phyloP scores from a whole-genome alignment of 2,113 vertebrate genomes.

The Erinaceus europaeus region DNA sequence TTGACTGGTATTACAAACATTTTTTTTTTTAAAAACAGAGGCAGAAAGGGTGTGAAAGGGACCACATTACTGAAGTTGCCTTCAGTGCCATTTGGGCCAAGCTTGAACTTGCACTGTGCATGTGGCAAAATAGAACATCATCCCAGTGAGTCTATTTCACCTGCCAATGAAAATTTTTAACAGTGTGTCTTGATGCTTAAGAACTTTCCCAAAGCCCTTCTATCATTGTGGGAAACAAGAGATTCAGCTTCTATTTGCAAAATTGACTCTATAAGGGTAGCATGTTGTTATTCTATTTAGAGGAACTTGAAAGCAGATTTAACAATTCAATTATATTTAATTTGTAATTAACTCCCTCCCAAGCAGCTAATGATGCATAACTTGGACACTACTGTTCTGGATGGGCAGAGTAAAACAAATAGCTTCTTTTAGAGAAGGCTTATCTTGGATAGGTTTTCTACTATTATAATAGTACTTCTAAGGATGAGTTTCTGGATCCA shows the following conservation, averaged over 20 bases:
- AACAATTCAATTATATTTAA: constrained; percentile 73
- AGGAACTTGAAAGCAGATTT: constrained; percentile 56
- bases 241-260: constrained; percentile 49
- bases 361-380: constrained; percentile 70
- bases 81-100: too few species aligned
- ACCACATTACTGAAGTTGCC: too few species aligned
- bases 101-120: too few species aligned
- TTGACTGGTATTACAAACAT: background rate
- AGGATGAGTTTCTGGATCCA: background rate
- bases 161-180: background rate
- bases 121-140: too few species aligned
- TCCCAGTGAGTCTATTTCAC: too few species aligned
- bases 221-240: constrained; percentile 4
- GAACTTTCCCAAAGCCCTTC: constrained; percentile 8
- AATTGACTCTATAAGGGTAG: constrained; percentile 57
- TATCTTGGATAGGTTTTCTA: background rate
- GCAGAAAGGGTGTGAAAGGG: too few species aligned
- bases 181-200: background rate
- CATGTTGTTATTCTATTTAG: constrained; percentile 64
- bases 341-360: constrained; percentile 70
- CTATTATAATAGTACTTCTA: background rate
- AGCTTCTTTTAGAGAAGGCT: constrained; percentile 4
- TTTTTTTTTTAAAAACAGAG: too few species aligned
- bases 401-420: constrained; percentile 29
- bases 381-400: constrained; percentile 43